Evolutionary conservation across 1,140 invertebrate species (phyloP).

Genomic region (Holcopasites calliopsidis): DNA sequence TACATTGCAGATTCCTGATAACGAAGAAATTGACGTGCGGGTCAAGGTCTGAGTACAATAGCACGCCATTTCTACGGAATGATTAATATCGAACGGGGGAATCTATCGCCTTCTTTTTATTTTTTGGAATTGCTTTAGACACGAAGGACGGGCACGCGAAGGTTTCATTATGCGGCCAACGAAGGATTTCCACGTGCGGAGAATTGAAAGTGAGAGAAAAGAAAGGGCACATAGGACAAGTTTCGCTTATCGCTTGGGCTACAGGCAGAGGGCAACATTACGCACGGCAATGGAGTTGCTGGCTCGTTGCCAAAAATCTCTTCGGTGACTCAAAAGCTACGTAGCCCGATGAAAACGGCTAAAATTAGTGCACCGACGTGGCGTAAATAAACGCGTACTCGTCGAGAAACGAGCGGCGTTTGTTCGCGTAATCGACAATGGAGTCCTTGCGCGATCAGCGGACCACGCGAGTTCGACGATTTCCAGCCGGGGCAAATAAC

Average conservation of each 20-base stretch:
- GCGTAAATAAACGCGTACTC: conserved; percentile 20
- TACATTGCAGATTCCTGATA: not conserved
- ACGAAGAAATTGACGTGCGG: not conserved
- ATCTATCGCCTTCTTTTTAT: too few species aligned
- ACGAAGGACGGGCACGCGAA: conserved; percentile 10
- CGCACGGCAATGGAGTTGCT: not conserved
- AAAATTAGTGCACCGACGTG: conserved; percentile 22
- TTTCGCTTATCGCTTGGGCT: not conserved
- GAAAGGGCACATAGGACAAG: not conserved
- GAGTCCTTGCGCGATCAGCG: not conserved
- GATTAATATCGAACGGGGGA: not conserved
- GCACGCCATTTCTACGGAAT: not conserved
- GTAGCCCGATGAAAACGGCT: conserved; percentile 23
- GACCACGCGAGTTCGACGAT: conserved; percentile 18
- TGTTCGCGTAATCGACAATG: conserved; percentile 22
- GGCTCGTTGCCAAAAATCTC: conserved; percentile 37
- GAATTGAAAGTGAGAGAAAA: not conserved
- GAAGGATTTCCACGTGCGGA: not conserved
- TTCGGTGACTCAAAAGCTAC: conserved; percentile 44
- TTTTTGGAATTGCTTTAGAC: not conserved
- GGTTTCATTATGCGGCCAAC: not conserved
- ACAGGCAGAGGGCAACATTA: conserved; percentile 9
- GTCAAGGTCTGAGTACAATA: conserved; percentile 17
- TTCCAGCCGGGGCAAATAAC: conserved; percentile 10
- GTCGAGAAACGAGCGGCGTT: not conserved